A percentile compares a stretch with the other conserved stretches of the same genome.
These are phyloP conservation scores for Drosophila stalkeri DNA, from an alignment of 2,888 invertebrate species.

Conservation along the genomic window DNA sequence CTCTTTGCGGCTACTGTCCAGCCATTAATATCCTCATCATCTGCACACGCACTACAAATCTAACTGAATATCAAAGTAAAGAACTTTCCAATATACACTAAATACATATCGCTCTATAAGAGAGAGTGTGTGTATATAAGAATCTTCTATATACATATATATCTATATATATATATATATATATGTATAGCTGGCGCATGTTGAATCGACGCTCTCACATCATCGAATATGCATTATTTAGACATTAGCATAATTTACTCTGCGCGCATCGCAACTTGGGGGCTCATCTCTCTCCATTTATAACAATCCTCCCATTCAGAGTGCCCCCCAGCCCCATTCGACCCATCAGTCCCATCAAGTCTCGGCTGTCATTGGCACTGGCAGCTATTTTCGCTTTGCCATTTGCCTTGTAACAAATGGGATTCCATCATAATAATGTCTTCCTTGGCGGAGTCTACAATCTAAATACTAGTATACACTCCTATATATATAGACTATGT, in stretches of 20 bases:
- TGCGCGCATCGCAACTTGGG: slow-evolving; percentile 52
- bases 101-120: not conserved
- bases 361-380: slow-evolving; percentile 70
- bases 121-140: not conserved
- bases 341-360: not conserved
- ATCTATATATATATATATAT: not conserved
- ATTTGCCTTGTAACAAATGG: slow-evolving; percentile 79
- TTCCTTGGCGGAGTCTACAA: slow-evolving; percentile 62
- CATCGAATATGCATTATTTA: slow-evolving; percentile 83
- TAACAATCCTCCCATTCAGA: slow-evolving; percentile 47
- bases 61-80: slow-evolving; percentile 38
- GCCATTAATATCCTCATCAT: slow-evolving; percentile 18
- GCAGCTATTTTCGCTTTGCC: slow-evolving; percentile 61
- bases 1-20: slow-evolving; percentile 54
- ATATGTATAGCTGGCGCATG: slow-evolving; percentile 13
- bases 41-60: slow-evolving; percentile 50
- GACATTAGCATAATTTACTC: slow-evolving; percentile 84
- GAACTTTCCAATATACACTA: slow-evolving; percentile 11
- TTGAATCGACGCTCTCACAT: slow-evolving; percentile 53
- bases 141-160: not conserved
- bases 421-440: slow-evolving; percentile 82
- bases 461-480: slow-evolving; percentile 45
- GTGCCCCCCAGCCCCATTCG: slow-evolving; percentile 12
- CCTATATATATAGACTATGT: slow-evolving; percentile 12
- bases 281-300: slow-evolving; percentile 54